Percentiles rank a stretch among this genome's conserved stretches.
These are phyloP conservation scores for Nycticryphes semicollaris DNA, from an alignment of 2,113 vertebrate genomes.

Conservation along the genomic window DNA sequence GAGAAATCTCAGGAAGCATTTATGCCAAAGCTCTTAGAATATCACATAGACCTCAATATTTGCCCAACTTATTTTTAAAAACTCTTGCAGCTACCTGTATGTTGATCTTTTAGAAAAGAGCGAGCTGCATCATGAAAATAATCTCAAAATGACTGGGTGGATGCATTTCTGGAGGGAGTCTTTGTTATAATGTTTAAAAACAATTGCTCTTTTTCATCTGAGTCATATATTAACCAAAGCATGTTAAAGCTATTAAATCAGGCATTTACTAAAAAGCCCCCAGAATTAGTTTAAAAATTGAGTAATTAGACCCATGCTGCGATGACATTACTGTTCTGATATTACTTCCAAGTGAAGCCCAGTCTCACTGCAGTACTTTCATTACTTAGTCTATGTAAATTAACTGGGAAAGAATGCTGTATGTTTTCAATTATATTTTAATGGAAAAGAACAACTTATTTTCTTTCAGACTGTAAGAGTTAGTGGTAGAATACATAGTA, in stretches of 20 bases:
- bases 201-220: constrained; percentile 44
- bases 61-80: not conserved
- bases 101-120: not conserved
- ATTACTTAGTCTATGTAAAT: constrained; percentile 62
- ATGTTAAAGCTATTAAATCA: constrained; percentile 44
- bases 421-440: constrained; percentile 69
- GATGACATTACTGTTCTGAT: constrained; percentile 49
- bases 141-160: not conserved
- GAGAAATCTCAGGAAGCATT: not conserved
- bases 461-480: not conserved
- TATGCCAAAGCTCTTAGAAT: not conserved
- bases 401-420: constrained; percentile 31
- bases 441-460: constrained; percentile 44
- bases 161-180: not conserved
- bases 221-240: constrained; percentile 46
- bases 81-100: not conserved
- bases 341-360: constrained; percentile 29
- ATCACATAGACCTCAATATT: rapidly evolving
- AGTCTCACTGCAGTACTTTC: constrained; percentile 39
- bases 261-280: constrained; percentile 56
- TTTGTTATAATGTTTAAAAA: constrained; percentile 9
- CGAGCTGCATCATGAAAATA: not conserved
- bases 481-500: not conserved
- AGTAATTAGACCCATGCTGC: constrained; percentile 71
- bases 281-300: constrained; percentile 75